Evolutionary conservation across 2,113 vertebrate genomes (phyloP).

Genomic region (Silurus glanis): DNA sequence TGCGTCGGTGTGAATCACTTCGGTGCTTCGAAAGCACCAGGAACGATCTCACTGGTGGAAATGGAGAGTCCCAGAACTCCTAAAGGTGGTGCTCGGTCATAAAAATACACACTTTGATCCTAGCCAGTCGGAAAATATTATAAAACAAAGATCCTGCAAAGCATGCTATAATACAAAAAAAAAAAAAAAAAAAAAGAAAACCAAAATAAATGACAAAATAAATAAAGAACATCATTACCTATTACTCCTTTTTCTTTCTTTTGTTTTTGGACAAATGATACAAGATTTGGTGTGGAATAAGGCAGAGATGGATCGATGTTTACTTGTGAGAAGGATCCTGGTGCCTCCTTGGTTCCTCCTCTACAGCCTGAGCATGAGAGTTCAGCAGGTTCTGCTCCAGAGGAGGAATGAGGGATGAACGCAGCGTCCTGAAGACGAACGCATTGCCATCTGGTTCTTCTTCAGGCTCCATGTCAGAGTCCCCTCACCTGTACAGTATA

Average conservation of each 20-base stretch:
- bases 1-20: slow-evolving; percentile 54
- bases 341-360: slow-evolving; percentile 35
- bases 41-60: slow-evolving; percentile 55
- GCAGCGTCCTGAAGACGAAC: slow-evolving; percentile 16
- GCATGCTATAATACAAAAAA: slow-evolving; percentile 64
- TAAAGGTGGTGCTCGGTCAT: slow-evolving; percentile 53
- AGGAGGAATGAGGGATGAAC: slow-evolving; percentile 34
- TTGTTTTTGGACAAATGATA: slow-evolving; percentile 49
- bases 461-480: slow-evolving; percentile 5
- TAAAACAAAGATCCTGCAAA: slow-evolving; percentile 60
- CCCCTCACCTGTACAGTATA: slow-evolving; percentile 28
- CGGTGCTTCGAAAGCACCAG: slow-evolving; percentile 57
- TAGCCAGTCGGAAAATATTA: slow-evolving; percentile 56
- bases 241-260: slow-evolving; percentile 45
- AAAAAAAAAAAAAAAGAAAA: slow-evolving; percentile 37
- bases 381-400: slow-evolving; percentile 37
- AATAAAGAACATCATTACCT: slow-evolving; percentile 58
- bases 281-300: slow-evolving; percentile 54
- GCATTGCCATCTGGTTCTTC: background rate
- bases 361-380: slow-evolving; percentile 41
- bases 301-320: slow-evolving; percentile 60
- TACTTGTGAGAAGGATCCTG: slow-evolving; percentile 42
- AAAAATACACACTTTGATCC: slow-evolving; percentile 61
- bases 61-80: slow-evolving; percentile 62
- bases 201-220: slow-evolving; percentile 51